Evolutionary conservation across 53 echinoderm and acorn worm genomes (phyloP).

Genomic region (Holothuria scabra): DNA sequence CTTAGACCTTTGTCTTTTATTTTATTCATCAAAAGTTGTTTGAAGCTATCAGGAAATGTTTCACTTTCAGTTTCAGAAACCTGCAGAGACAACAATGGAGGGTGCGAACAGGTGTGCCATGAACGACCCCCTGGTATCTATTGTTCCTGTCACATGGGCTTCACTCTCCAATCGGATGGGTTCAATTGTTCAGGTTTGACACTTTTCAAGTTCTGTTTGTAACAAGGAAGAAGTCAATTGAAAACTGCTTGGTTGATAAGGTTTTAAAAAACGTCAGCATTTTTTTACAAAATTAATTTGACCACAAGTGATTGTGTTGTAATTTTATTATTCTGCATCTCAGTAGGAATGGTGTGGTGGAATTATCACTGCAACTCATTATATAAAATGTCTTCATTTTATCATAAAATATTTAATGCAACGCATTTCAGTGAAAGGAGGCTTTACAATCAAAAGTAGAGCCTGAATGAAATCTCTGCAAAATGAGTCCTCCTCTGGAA

Average conservation of each 20-base stretch:
- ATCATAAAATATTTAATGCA: too few relatives aligned
- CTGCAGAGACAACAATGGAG: conserved; percentile 87
- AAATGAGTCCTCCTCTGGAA: too few relatives aligned
- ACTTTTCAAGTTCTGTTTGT: not conserved
- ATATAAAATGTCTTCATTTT: too few relatives aligned
- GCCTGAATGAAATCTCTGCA: too few relatives aligned
- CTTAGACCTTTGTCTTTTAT: too few relatives aligned
- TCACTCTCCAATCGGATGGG: conserved; percentile 75
- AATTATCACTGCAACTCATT: too few relatives aligned
- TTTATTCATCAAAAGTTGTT: too few relatives aligned
- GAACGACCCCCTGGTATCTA: conserved; percentile 82
- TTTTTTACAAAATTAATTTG: not conserved
- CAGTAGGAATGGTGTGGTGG: too few relatives aligned
- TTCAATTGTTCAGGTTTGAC: conserved; percentile 84
- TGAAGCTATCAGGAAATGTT: not conserved
- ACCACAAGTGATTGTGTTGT: too few relatives aligned
- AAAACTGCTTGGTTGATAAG: not conserved
- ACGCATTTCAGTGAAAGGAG: too few relatives aligned
- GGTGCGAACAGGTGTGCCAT: conserved; percentile 88
- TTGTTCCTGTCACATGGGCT: conserved; percentile 92
- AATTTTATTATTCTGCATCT: too few relatives aligned
- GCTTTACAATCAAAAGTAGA: too few relatives aligned
- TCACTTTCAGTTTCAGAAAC: conserved; percentile 47
- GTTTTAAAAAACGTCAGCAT: not conserved
- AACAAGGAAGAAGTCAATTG: not conserved